Conservation (phyloP, 2,888 invertebrate genomes). For the Scaptomyza parva region DNA sequence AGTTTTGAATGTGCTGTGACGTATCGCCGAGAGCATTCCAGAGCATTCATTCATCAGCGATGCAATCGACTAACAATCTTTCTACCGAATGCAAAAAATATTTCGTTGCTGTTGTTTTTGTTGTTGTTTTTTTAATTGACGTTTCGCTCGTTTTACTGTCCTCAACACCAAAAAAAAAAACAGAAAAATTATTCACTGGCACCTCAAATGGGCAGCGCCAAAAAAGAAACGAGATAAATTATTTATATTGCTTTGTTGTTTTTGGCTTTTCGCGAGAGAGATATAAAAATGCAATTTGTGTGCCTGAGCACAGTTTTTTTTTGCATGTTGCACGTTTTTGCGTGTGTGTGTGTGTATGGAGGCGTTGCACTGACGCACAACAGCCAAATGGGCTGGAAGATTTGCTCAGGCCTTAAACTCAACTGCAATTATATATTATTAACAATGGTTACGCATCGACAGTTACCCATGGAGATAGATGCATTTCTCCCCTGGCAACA, state of each 20-base stretch:
- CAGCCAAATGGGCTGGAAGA: constrained; percentile 60
- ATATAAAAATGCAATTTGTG: constrained; percentile 12
- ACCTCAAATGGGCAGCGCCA: constrained; percentile 55
- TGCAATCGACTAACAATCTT: constrained; percentile 59
- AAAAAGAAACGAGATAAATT: constrained; percentile 9
- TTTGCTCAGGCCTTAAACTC: constrained; percentile 48
- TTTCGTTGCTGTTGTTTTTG: constrained; percentile 10
- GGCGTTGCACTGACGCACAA: constrained; percentile 49
- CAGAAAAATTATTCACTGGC: constrained; percentile 19
- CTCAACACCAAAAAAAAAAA: constrained; percentile 50
- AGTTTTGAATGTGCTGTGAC: constrained; percentile 81
- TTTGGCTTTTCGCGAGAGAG: constrained; percentile 9
- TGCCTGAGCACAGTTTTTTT: constrained; percentile 16
- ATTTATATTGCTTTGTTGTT: constrained; percentile 5
- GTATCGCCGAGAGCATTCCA: constrained; percentile 59
- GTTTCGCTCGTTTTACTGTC: constrained; percentile 71
- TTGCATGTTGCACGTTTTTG: constrained; percentile 41
- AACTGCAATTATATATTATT: constrained; percentile 61
- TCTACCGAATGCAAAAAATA: constrained; percentile 20
- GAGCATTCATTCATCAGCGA: constrained; percentile 55
- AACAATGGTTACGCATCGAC: constrained; percentile 45
- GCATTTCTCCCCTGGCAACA: not conserved
- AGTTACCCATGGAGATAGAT: constrained; percentile 8
- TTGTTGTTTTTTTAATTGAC: constrained; percentile 62
- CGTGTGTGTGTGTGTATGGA: constrained; percentile 1